Evolutionary conservation across 2,113 vertebrate species (phyloP), one percentile per base, ranked within the genome.

Genomic region (Microtus montanus): DNA sequence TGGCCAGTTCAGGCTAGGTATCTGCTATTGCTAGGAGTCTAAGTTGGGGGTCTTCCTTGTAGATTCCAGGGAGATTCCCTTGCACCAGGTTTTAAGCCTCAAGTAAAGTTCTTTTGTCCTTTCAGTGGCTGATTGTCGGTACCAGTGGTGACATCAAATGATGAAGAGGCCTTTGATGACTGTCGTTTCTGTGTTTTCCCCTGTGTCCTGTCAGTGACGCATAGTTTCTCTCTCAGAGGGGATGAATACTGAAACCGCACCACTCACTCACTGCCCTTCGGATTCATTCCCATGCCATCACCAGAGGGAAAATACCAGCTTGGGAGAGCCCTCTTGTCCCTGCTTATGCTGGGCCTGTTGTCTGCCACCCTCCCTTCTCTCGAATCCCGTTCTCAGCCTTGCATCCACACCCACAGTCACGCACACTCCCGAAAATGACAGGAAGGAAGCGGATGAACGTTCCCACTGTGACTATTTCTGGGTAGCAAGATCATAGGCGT

Each of bases 391-490:
- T 74, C 61, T 87, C 19, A 74, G 74, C 44, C 61, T 52, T 4
- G 5, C 15, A 38, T 30, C 38, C 15, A 75, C 30, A 49, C 38
- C 35, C 66, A 38, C 89, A 24, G 1, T n/a, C 84, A 80, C 2
- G 2, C 38, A 49, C 3, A 2, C 54, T 68, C n/a, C 83, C 87
- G 11, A 33, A 49, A 79, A n/a, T 13, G 47, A 68, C 64, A 90
- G 84, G 83, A 96, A 84, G 88, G 49, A 89, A 92, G 86, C 3
- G 41, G 49, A 64, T 33, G 84, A 66, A 91, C 54, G 90, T 77
- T 87, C 78, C 96, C 92, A 84, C 12, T 1, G 20, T 73, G 87
- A 61, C 15, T 80, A 63, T 92, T 85, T 96, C 84, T 94, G 91
- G 64, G 24, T 47, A 90, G 87, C n/a, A 28, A 88, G 54, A 54